phyloP scores from a whole-genome alignment of 2,888 invertebrate genomes.

The Diarsia brunnea region DNA sequence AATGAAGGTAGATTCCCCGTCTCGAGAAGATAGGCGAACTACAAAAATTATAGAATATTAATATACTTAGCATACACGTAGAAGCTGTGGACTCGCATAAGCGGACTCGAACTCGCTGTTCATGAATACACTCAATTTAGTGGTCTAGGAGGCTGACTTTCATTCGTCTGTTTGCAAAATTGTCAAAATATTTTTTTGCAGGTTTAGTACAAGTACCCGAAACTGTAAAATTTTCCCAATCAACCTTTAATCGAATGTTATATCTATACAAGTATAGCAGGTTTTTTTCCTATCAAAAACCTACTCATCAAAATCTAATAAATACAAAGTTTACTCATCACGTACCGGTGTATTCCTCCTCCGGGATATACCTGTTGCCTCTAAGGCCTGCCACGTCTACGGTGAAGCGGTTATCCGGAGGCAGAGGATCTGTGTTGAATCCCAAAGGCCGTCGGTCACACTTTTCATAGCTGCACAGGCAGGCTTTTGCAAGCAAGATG shows the following conservation, averaged over 20 bases:
- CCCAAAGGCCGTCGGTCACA: slow-evolving; percentile 83
- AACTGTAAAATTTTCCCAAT: too few relatives aligned
- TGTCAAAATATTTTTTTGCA: too few relatives aligned
- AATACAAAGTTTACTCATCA: neutral
- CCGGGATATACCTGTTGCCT: slow-evolving; percentile 78
- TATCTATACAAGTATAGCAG: too few relatives aligned
- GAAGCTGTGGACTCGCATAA: too few relatives aligned
- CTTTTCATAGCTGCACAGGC: slow-evolving; percentile 68
- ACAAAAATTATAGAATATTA: slow-evolving; percentile 44
- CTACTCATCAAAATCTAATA: neutral
- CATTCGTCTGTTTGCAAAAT: too few relatives aligned
- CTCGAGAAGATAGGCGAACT: slow-evolving; percentile 81
- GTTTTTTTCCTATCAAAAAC: too few relatives aligned
- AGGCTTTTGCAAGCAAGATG: slow-evolving; percentile 56
- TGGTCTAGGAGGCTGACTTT: too few relatives aligned
- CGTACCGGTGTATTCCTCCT: slow-evolving; percentile 66
- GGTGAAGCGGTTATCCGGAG: slow-evolving; percentile 83
- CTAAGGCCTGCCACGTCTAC: slow-evolving; percentile 81
- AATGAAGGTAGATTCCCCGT: slow-evolving; percentile 79
- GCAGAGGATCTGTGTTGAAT: slow-evolving; percentile 78
- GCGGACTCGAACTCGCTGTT: too few relatives aligned
- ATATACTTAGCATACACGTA: too few relatives aligned
- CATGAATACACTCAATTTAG: too few relatives aligned
- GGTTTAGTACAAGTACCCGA: too few relatives aligned
- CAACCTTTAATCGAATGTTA: too few relatives aligned